A percentile compares a stretch with the other conserved stretches of the same genome.
These are phyloP conservation scores for Propithecus perrieri DNA, from an alignment of 2,797 vertebrate genomes.

Conservation along the genomic window DNA sequence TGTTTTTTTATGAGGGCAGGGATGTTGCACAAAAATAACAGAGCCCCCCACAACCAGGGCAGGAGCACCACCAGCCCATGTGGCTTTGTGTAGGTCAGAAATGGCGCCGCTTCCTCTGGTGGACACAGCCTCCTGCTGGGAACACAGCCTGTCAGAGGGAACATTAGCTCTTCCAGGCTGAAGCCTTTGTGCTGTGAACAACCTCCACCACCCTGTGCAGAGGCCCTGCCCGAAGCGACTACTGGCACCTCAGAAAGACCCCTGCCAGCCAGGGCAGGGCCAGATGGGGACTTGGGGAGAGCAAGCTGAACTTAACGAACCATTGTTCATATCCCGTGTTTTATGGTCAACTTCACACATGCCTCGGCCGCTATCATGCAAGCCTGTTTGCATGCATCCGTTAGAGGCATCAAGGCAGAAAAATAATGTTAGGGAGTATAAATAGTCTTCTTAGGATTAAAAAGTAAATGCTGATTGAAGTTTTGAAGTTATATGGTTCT, in stretches of 20 bases:
- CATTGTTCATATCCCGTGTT: not conserved
- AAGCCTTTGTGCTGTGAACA: not conserved
- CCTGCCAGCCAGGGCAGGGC: not conserved
- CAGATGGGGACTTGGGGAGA: not conserved
- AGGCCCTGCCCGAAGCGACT: not conserved
- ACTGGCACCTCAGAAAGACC: not conserved
- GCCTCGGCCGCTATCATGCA: not conserved
- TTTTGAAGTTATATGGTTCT: slow-evolving; percentile 25
- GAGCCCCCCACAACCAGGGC: not conserved
- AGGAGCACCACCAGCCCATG: accelerated
- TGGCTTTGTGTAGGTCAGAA: not conserved
- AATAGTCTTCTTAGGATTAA: not conserved
- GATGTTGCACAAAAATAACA: not conserved
- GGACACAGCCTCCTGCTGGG: not conserved
- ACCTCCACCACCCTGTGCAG: not conserved
- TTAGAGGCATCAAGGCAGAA: not conserved
- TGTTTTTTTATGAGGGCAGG: not conserved
- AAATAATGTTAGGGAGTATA: not conserved
- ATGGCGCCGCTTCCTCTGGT: not conserved
- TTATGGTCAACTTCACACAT: not conserved
- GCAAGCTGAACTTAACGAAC: not conserved
- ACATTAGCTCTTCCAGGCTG: accelerated
- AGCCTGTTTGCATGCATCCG: not conserved
- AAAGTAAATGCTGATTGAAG: not conserved
- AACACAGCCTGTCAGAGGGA: not conserved